These are phyloP conservation scores for Bellardia bayeri DNA, from an alignment of 2,888 invertebrate species.

Conservation along the genomic window DNA sequence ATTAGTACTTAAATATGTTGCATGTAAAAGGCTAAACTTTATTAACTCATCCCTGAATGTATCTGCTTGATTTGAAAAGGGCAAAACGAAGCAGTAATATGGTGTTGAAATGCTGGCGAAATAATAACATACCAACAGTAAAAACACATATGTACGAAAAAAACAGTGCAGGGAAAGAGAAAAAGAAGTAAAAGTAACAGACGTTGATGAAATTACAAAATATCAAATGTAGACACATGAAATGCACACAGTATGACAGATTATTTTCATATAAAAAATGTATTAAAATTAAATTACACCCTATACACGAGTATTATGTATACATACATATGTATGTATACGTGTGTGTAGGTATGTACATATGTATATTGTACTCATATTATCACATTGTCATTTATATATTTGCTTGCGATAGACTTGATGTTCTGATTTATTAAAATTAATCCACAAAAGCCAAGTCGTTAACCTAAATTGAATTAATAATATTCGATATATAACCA, in stretches of 20 bases:
- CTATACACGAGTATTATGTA: not conserved
- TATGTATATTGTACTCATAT: not conserved
- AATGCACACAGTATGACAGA: slow-evolving; percentile 51
- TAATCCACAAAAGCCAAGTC: too few relatives aligned
- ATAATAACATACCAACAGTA: slow-evolving; percentile 36
- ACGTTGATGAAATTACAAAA: slow-evolving; percentile 70
- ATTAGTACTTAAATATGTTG: not conserved
- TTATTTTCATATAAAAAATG: slow-evolving; percentile 46
- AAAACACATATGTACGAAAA: not conserved
- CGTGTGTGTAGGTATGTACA: not conserved
- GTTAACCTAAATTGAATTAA: too few relatives aligned
- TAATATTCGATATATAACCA: too few relatives aligned
- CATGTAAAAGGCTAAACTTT: not conserved
- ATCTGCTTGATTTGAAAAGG: not conserved
- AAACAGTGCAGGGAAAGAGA: not conserved
- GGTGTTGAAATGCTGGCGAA: slow-evolving; percentile 52
- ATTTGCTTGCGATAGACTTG: too few relatives aligned
- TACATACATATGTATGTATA: not conserved
- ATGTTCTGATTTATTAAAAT: too few relatives aligned
- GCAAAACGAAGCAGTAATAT: slow-evolving; percentile 12
- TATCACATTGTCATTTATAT: too few relatives aligned
- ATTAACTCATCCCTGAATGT: not conserved
- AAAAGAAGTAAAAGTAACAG: slow-evolving; percentile 42
- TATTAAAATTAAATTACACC: slow-evolving; percentile 42
- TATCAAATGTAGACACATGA: slow-evolving; percentile 63